These are phyloP conservation scores for Nestor notabilis DNA, from an alignment of 2,113 vertebrate genomes.

Conservation along the genomic window DNA sequence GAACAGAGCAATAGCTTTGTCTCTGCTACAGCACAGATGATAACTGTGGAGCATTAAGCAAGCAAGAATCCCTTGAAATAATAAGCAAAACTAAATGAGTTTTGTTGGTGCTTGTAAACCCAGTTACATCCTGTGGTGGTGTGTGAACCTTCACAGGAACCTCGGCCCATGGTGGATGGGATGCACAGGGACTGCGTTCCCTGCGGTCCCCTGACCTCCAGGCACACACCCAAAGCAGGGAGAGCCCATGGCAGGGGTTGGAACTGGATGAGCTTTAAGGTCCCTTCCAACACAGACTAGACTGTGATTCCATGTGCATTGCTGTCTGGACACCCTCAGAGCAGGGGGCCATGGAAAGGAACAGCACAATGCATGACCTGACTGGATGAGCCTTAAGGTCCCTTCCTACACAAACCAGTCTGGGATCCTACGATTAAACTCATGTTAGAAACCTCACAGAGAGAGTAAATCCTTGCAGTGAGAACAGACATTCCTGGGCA, in stretches of 20 bases:
- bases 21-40: not conserved
- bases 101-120: not conserved
- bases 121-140: not conserved
- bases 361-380: no score
- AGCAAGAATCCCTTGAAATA: not conserved
- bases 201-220: fast-evolving
- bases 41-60: not conserved
- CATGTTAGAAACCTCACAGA: not conserved
- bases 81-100: not conserved
- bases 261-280: no score
- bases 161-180: not conserved
- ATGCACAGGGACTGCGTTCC: not conserved
- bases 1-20: not conserved
- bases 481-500: not conserved
- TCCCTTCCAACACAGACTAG: no score
- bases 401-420: no score
- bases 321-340: no score
- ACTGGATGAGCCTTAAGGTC: no score
- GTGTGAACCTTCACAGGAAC: not conserved
- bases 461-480: not conserved
- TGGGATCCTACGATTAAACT: no score
- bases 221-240: not conserved
- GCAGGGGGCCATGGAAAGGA: no score
- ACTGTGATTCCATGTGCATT: no score
- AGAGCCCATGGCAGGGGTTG: not conserved